phyloP scores from a whole-genome alignment of 2,113 vertebrate genomes.

The Paracanthobrama guichenoti region DNA sequence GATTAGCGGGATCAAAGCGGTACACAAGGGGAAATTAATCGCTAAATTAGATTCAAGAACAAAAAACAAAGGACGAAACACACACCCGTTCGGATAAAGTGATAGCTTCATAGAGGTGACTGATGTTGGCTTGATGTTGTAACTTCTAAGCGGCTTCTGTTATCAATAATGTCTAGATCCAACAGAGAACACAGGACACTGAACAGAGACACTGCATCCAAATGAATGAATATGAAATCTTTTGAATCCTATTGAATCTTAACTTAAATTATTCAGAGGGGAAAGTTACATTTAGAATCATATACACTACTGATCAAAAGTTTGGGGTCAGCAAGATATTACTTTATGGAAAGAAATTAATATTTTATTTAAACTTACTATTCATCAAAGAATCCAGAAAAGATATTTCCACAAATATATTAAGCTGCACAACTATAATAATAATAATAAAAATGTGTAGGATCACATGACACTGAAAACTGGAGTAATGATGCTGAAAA shows the following conservation, averaged over 20 bases:
- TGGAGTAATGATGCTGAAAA: background rate
- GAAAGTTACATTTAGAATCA: background rate
- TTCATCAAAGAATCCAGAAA: too few species aligned
- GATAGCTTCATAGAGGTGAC: conserved; percentile 28
- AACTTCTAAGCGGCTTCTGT: background rate
- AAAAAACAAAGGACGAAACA: conserved; percentile 12
- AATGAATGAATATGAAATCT: background rate
- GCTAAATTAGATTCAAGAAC: conserved; percentile 32
- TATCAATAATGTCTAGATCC: background rate
- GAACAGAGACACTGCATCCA: background rate
- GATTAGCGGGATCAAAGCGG: conserved; percentile 37
- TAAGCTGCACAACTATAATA: background rate
- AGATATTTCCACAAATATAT: background rate
- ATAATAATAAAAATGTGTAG: background rate
- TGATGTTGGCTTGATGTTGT: background rate
- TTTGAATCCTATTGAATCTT: background rate
- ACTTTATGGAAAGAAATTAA: too few species aligned
- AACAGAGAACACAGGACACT: background rate
- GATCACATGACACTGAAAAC: background rate
- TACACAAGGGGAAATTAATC: conserved; percentile 40
- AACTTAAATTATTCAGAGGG: background rate
- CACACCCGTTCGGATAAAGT: background rate
- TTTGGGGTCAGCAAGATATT: background rate
- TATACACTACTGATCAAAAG: background rate
- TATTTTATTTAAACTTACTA: background rate